Conservation (phyloP, 2,113 vertebrate genomes). For the Puffinus mauretanicus region DNA sequence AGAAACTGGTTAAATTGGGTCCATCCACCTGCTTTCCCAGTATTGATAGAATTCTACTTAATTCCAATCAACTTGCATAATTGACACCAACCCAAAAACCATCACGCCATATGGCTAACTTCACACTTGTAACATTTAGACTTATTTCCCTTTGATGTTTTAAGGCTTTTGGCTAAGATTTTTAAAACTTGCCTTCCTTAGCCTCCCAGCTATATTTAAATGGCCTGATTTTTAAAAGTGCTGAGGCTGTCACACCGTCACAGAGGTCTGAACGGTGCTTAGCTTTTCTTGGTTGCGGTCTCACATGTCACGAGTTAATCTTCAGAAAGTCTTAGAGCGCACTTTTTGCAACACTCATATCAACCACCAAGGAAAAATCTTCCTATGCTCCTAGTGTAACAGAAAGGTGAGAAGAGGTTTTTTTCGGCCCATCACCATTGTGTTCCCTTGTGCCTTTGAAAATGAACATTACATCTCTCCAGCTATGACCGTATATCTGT, state of each 20-base stretch:
- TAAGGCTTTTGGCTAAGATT: neutral
- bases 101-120: neutral
- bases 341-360: neutral
- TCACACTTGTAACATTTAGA: neutral
- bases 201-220: slow-evolving; percentile 36
- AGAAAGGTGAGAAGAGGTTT: neutral
- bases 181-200: neutral
- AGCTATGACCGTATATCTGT: neutral
- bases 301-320: neutral
- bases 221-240: neutral
- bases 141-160: neutral
- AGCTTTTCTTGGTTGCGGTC: neutral
- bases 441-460: neutral
- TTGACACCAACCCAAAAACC: neutral
- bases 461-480: neutral
- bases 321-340: neutral
- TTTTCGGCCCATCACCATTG: neutral
- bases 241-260: neutral
- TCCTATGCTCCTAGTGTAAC: neutral
- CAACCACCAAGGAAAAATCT: neutral
- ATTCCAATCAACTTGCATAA: neutral
- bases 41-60: neutral
- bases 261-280: neutral
- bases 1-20: neutral
- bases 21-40: neutral